Conservation (phyloP, 2,797 vertebrate species). For the Botia almorhae region DNA sequence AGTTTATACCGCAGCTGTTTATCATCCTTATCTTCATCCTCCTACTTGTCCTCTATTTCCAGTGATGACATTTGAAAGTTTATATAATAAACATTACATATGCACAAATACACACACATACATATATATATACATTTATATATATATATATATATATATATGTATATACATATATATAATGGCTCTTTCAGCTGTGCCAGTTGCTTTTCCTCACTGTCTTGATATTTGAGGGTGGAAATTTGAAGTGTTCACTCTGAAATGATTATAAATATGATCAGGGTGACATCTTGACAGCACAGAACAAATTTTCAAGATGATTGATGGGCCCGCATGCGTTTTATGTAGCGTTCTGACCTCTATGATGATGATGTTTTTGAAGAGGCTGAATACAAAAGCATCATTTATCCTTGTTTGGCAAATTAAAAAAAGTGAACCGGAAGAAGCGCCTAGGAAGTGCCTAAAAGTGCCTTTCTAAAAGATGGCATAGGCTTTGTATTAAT, state of each 20-base stretch:
- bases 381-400: constrained; percentile 65
- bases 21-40: neutral
- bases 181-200: constrained; percentile 69
- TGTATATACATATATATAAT: constrained; percentile 18
- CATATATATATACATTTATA: neutral
- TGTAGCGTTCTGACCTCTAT: constrained; percentile 56
- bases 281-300: constrained; percentile 78
- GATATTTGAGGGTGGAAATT: constrained; percentile 71
- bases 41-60: neutral
- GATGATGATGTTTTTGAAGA: constrained; percentile 64
- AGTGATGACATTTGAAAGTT: neutral
- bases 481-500: neutral
- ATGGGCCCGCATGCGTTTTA: constrained; percentile 67
- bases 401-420: constrained; percentile 62
- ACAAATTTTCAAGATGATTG: constrained; percentile 80
- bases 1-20: constrained; percentile 4
- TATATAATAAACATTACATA: too few species aligned
- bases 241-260: constrained; percentile 70
- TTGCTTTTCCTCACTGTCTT: constrained; percentile 69
- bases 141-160: neutral
- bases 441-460: neutral
- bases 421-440: neutral
- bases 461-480: neutral
- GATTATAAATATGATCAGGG: constrained; percentile 73
- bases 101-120: too few species aligned